Evolutionary conservation across 1,140 invertebrate species (phyloP), one percentile per base, ranked within the genome.

Genomic region (Drosophila equinoxialis): DNA sequence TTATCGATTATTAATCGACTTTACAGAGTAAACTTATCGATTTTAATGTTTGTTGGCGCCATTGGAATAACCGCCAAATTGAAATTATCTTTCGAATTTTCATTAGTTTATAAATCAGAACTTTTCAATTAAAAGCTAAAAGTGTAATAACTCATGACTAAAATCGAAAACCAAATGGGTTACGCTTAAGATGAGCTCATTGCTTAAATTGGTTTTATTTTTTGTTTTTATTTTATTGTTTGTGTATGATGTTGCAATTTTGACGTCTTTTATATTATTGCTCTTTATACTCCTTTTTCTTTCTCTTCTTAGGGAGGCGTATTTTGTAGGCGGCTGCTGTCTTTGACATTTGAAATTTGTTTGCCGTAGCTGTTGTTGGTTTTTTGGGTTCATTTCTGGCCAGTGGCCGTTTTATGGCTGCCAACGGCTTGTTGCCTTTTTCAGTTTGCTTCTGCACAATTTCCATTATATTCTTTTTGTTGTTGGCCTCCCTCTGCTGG

Each of bases 401-500:
- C 68, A 64, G 72, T 54, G 74, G 62, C 65, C 61, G 81, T 70
- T 79, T 84, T 84, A 84, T 81, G 81, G 68, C 61, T 65, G 17
- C 71, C 77, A 65, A 67, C 74, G 82, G 81, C 81, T 86, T 85
- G 81, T 81, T 85, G 81, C 81, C 81, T 85, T 85, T 86, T 74
- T 62, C 74, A 77, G 78, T 71, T 78, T 54, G 8, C 45, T 23
- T 23, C 57, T 76, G 57, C 30, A 74, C 59, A 74, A 77, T 63
- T 69, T 74, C 63, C 48, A 48, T 48, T 48, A 48, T 48, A 11
- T 51, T 51, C 14, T 7, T 20, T 51, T 51, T 51, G 8, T 51
- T 51, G 17, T 51, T 63, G 68, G 11, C 11, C 37, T 60, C 30
- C 30, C 74, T 60, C 42, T 76, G 74, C 39, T 64, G 81, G 77